Conservation (phyloP, 2,113 vertebrate species). For the Seriola aureovittata region DNA sequence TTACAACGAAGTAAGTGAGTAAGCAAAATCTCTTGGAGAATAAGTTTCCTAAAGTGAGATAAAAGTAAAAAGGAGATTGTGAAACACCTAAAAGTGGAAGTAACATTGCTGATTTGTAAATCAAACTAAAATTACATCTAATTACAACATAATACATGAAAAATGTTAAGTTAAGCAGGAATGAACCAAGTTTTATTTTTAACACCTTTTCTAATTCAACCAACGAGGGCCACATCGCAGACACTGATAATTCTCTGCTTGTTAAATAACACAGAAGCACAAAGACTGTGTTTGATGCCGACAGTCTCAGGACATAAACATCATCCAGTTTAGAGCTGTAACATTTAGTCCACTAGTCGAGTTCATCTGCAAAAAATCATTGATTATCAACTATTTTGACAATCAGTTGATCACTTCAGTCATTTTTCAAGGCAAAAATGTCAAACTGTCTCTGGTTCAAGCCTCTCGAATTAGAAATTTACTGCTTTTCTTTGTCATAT, state of each 20-base stretch:
- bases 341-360: not conserved
- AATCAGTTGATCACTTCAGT: not conserved
- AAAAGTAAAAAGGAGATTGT: not conserved
- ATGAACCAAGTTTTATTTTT: too few species aligned
- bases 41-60: not conserved
- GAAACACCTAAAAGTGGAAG: not conserved
- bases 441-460: not conserved
- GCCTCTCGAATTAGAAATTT: too few species aligned
- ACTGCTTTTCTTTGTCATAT: too few species aligned
- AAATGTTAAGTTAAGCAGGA: not conserved
- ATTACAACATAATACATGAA: not conserved
- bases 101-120: not conserved
- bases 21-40: not conserved
- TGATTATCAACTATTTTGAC: not conserved
- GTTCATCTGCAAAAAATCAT: not conserved
- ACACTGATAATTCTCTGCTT: too few species aligned
- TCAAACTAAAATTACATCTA: not conserved
- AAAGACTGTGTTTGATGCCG: not conserved
- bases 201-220: too few species aligned
- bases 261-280: not conserved
- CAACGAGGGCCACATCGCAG: too few species aligned
- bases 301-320: not conserved
- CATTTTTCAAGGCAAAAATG: not conserved
- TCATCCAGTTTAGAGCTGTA: not conserved
- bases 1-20: not conserved